Percentiles rank a stretch among this genome's conserved stretches.
Evolutionary conservation across 1,140 invertebrate species (phyloP).

Genomic region (Chlorops oryzae): DNA sequence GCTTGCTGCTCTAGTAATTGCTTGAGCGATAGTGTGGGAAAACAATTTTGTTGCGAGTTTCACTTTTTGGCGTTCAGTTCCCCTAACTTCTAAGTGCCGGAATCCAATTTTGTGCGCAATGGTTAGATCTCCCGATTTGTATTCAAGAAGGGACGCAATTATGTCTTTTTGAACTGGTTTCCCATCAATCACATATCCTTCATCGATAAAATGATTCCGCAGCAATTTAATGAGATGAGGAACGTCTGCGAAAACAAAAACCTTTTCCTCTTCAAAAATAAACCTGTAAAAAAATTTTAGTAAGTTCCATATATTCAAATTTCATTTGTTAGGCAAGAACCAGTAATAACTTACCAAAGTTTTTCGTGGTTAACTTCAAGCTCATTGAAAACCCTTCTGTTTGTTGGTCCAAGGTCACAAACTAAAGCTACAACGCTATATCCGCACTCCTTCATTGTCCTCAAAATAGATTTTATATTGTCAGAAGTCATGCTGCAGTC

Average conservation of each 20-base stretch:
- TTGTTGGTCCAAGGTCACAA: not conserved
- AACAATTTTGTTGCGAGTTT: conserved; percentile 2
- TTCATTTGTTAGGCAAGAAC: not conserved
- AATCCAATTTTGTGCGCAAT: not conserved
- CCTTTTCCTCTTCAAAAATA: not conserved
- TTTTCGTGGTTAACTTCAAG: not conserved
- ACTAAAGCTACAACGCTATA: conserved; percentile 1
- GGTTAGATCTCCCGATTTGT: not conserved
- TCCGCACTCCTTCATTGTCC: not conserved
- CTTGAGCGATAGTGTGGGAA: not conserved
- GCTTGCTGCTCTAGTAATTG: not conserved
- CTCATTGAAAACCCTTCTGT: not conserved
- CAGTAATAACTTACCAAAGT: not conserved
- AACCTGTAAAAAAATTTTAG: not conserved
- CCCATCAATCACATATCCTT: not conserved
- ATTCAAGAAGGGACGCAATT: not conserved
- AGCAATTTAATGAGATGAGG: conserved; percentile 1
- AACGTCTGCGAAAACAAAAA: conserved; percentile 1
- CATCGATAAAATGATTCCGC: not conserved
- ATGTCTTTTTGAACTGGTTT: conserved; percentile 1
- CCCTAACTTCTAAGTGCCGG: not conserved
- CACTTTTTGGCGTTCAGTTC: not conserved
- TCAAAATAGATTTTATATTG: not conserved
- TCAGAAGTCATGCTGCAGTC: not conserved
- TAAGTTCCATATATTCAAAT: not conserved